phyloP scores from a whole-genome alignment of 2,888 invertebrate species.

The Aphidoletes aphidimyza region DNA sequence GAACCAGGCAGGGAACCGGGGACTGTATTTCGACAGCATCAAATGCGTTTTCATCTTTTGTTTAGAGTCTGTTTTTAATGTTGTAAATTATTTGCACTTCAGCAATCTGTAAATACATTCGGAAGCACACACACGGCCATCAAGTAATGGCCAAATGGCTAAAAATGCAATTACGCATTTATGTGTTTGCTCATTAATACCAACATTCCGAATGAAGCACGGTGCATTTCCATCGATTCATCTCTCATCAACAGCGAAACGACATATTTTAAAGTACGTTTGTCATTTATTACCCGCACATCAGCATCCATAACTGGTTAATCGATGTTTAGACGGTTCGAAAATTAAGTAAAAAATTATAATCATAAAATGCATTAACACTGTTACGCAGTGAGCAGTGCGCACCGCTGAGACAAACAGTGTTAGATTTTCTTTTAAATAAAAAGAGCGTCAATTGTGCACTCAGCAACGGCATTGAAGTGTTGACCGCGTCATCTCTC shows the following conservation, averaged over 20 bases:
- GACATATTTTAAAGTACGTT: neutral
- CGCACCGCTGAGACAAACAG: neutral
- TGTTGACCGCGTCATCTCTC: neutral
- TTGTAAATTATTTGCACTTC: no score
- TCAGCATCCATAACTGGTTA: neutral
- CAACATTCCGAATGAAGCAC: neutral
- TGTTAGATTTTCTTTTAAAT: no score
- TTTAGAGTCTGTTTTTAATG: no score
- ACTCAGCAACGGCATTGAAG: slow-evolving; percentile 16
- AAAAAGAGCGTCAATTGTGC: neutral
- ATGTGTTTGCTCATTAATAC: slow-evolving; percentile 47
- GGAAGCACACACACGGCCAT: neutral
- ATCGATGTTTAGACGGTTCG: neutral
- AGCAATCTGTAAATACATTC: neutral
- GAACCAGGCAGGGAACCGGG: no score
- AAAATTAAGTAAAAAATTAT: slow-evolving; percentile 26
- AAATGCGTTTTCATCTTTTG: no score
- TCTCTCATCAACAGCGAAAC: neutral
- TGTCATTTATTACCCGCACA: slow-evolving; percentile 5
- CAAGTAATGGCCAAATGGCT: neutral
- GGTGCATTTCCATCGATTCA: neutral
- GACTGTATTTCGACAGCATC: no score
- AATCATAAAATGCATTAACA: slow-evolving; percentile 29
- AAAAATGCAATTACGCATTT: neutral
- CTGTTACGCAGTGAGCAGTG: neutral